Base-by-base conservation (phyloP, 37 sponge, comb jelly and placozoan genomes). In the Geodia barretti region DNA sequence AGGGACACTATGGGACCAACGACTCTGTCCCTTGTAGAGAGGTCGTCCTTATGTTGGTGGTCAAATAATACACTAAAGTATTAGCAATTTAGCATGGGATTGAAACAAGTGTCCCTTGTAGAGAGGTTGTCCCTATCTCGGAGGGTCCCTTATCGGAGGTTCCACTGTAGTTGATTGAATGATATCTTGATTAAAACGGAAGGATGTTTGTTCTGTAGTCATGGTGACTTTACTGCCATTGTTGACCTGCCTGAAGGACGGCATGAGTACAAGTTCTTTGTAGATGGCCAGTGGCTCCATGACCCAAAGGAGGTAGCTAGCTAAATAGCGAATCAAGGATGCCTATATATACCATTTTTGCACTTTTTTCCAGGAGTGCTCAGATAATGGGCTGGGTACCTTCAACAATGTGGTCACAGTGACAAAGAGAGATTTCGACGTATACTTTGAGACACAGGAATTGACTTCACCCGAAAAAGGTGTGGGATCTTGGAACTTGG, bases 241-340 rank as follows among this genome's bases (percentile, higher is more conserved):
- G 83, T 92, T 60, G 96, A 95, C 39, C 75, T 95, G 30, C 87
- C 87, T 23, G 78, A 78, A 66, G 96, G 96, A 14, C 60, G n/a
- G 20, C 90, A 95, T 58, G 83, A 95, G 74, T 95, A 92, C 82
- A 95, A 95, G 76, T 95, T 89, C 70, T 82, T 62, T 76, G 90
- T 92, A 39, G 93, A 95, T 73, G 96, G 96, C 0, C 74, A 89
- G 68, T 95, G 96, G 96, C 34, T 89, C 1, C 96, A 95, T 79
- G 87, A 95, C 74, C 79, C 92, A 39, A 77, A 69, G 76, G 89
- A 92, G 70, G 92, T 87, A 64, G 31, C 3, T 20, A n/a, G n/a
- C n/a, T n/a, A n/a, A n/a, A n/a, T n/a, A n/a, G n/a, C n/a, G n/a
- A 76, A n/a, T 32, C 25, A 41, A 73, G 23, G 68, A 9, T 66